Evolutionary conservation across 2,113 vertebrate species (phyloP).

Genomic region (Chlorocebus sabaeus): DNA sequence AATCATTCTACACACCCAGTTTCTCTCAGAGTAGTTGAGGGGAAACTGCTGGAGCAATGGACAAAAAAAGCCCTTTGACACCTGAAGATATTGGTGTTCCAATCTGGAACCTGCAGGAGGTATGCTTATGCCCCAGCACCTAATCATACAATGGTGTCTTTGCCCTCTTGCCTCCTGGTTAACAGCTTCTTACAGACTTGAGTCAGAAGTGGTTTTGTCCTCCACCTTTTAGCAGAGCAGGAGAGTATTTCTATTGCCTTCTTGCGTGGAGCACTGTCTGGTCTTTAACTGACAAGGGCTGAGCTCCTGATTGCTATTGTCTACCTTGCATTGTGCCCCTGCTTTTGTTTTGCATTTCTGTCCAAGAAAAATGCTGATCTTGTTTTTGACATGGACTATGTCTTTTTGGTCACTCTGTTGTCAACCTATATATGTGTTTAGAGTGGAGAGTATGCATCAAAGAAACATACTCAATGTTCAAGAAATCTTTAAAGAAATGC

Average conservation of each 20-base stretch:
- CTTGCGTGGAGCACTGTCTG: neutral
- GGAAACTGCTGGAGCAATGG: neutral
- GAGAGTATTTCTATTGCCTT: neutral
- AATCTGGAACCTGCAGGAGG: neutral
- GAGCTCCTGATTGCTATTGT: neutral
- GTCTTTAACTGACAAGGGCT: neutral
- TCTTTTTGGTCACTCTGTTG: neutral
- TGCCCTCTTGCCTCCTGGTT: neutral
- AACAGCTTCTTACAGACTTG: neutral
- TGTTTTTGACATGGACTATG: neutral
- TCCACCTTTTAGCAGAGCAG: neutral
- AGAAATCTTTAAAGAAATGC: neutral
- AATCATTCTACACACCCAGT: neutral
- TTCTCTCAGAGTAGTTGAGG: neutral
- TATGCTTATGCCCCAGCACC: accelerated
- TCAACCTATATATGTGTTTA: neutral
- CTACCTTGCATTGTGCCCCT: neutral
- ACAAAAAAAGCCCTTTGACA: neutral
- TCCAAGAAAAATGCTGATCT: neutral
- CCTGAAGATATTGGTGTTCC: neutral
- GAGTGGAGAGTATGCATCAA: neutral
- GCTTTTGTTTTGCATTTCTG: neutral
- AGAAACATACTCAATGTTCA: neutral
- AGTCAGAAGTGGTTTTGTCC: neutral
- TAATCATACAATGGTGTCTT: neutral